Evolutionary conservation across 2,888 invertebrate species (phyloP), one percentile per base, ranked within the genome.

Genomic region (Adelphocoris suturalis): DNA sequence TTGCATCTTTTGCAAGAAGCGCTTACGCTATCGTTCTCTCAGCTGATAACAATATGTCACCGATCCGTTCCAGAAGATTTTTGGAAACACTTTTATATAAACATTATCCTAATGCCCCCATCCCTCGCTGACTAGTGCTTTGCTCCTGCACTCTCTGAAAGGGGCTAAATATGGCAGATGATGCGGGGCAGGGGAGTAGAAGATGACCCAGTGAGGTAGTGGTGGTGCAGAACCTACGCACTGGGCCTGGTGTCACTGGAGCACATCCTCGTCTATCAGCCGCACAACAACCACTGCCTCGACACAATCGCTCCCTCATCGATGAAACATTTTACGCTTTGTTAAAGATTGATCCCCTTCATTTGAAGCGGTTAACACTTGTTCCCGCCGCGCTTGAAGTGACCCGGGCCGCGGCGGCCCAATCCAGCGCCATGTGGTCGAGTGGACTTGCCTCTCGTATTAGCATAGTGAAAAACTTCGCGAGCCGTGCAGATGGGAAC

Each of bases 391-490:
- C 37, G 61, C 28, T 61, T 85, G 61, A 85, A 85, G 85, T 85
- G 85, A 85, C 82, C 55, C 3, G 82, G 55, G 5, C 37, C 46
- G 28, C n/a, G 23, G 84, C 52, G 81, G 81, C 76, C 16, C 76
- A n/a, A 55, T 27, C 11, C 61, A 61, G 85, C 61, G 85, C 85
- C 85, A 85, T 85, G 85, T 85, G 85, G 85, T 85, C 85, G 57
- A 85, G 85, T n/a, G 61, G 85, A 61, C 46, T 46, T n/a, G 28
- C n/a, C 78, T 57, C 61, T 85, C 55, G 19, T 28, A 85, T 85
- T 61, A 85, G 85, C 85, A 61, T 61, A 61, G 61, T 61, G 85
- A 85, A 85, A 85, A 85, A 85, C 57, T 61, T 37, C 37, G 28
- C 85, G 57, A 85, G 61, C 55, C 23, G 61, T 85, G 46, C 85